phyloP scores from a whole-genome alignment of 2,888 invertebrate genomes.

The Cantharis nigra region DNA sequence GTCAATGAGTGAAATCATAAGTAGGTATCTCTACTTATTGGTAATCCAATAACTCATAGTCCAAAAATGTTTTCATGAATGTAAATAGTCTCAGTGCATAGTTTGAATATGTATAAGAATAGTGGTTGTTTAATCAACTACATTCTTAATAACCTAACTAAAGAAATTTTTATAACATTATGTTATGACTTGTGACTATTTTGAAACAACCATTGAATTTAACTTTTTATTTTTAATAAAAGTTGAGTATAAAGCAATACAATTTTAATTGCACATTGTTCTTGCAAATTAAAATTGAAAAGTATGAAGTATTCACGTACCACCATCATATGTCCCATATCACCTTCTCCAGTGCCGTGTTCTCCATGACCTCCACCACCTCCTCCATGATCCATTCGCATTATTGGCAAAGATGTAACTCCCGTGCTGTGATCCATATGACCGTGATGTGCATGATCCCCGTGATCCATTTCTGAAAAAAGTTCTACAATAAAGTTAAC shows the following conservation, averaged over 20 bases:
- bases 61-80: background rate
- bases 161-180: background rate
- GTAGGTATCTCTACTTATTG: background rate
- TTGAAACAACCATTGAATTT: background rate
- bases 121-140: background rate
- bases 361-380: background rate
- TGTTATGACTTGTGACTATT: background rate
- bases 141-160: background rate
- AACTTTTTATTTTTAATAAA: background rate
- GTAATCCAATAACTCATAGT: background rate
- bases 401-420: background rate
- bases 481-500: background rate
- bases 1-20: background rate
- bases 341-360: slow-evolving; percentile 10
- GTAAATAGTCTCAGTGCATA: background rate
- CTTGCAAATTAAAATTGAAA: background rate
- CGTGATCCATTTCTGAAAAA: slow-evolving; percentile 24
- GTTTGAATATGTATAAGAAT: background rate
- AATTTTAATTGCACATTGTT: background rate
- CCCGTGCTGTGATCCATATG: slow-evolving; percentile 8
- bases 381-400: background rate
- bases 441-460: slow-evolving; percentile 3
- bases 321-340: slow-evolving; percentile 2
- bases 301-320: background rate
- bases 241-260: background rate